Base-by-base conservation (phyloP, 2,888 invertebrate species). In the Tetheella fluctuosa region DNA sequence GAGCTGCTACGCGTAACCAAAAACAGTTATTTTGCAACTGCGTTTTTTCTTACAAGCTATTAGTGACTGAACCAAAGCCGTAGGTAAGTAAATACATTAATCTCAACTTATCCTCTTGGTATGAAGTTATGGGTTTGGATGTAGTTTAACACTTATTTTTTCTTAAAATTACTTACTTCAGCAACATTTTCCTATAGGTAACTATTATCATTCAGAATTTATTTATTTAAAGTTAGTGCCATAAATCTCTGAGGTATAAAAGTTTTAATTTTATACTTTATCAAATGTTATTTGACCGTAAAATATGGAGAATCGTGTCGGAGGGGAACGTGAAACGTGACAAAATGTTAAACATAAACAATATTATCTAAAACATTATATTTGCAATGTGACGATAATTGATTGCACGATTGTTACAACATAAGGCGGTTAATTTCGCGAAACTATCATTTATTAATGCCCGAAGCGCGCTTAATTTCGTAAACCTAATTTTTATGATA, bases 281-380 rank as follows among this genome's bases (percentile, higher is more conserved):
- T 28, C 8, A 53, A n/a, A 25, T 5, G 25, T n/a, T 28, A 53
- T n/a, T 28, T 7, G n/a, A 1, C 53, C 13, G 7, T 23, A 53
- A 8, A 25, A 1, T 39, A 53, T 28, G 15, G 25, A 28, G n/a
- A 25, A 53, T n/a, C 53, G 28, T 53, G 53, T 28, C 25, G 53
- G 7, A 8, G 25, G 15, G 15, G n/a, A n/a, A n/a, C 53, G 28
- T 53, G 53, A 53, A 53, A 53, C 53, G 53, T 53, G 53, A 53
- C 53, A 53, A 53, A 15, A 28, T 4, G 12, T 13, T 15, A 53
- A 10, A 48, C 20, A 48, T 20, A 20, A 48, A 48, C 48, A 48
- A 20, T 48, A 48, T 48, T 48, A n/a, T 48, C 48, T n/a, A n/a
- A 42, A 48, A 48, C 17, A 48, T 20, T 20, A 20, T 20, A 0